Base-by-base conservation (phyloP, 23 tunicate genomes). In the Trididemnum clinides region DNA sequence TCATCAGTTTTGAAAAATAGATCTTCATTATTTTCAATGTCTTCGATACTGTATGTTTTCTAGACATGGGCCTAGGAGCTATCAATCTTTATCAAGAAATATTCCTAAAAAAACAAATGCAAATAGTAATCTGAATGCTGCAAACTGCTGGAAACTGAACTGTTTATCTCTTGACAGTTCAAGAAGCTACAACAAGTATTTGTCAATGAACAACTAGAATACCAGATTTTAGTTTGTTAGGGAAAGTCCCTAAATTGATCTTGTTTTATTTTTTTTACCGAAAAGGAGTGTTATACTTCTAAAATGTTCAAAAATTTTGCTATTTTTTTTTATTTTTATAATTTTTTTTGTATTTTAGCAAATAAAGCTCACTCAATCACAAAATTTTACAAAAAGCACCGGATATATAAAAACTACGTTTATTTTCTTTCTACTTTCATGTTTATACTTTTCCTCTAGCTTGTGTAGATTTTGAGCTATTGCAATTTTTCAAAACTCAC, bases 181-280 rank as follows among this genome's bases (percentile, higher is more conserved):
- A 66, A 66, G 75, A 28, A 66, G 75, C 75, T 66, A 66, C 36
- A 66, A 66, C 22, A 66, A 31, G 75, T 66, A 66, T 66, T 66
- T 66, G 36, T 29, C 75, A 66, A 66, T 66, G 75, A 66, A 66
- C 37, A 31, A 66, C 75, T 66, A n/a, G 75, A 66, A 66, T 31
- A 28, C 37, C 37, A 28, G 37, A 66, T 28, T 6, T 6, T 31
- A 66, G 31, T 6, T 66, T 29, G 75, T 66, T 66, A 28, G 6
- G 75, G 75, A 66, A 66, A 66, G 75, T 66, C 75, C 75, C 75
- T 66, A 66, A 66, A 66, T 66, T 31, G 75, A 66, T 66, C 37
- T 66, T 66, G 37, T 66, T 66, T 66, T 66, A 59, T 59, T 59
- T 59, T 59, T 59, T 59, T n/a, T n/a, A 12, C 69, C 37, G 75